A percentile compares a stretch with the other conserved stretches of the same genome.
phyloP scores from a whole-genome alignment of 2,113 vertebrate species.

The Pelmatolapia mariae region DNA sequence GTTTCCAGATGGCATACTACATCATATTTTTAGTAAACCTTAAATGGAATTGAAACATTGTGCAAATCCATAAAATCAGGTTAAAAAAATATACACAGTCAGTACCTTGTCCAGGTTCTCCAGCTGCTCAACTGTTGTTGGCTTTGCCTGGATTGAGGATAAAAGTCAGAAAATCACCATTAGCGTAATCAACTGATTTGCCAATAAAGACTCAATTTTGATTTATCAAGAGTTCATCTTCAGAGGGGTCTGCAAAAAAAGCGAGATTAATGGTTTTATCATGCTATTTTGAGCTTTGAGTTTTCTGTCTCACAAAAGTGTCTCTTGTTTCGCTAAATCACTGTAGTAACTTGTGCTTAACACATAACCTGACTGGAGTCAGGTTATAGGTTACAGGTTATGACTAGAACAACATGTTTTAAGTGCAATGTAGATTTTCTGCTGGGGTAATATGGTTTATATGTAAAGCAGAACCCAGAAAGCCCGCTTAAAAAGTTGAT shows the following conservation, averaged over 20 bases:
- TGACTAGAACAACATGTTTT: background rate
- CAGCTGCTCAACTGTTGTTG: slow-evolving; percentile 87
- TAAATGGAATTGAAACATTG: background rate
- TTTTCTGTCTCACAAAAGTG: background rate
- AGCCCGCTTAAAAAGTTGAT: fast-evolving
- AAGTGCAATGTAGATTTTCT: background rate
- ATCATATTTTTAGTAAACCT: background rate
- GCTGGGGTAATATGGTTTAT: background rate
- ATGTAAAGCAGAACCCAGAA: background rate
- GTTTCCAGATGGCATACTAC: fast-evolving
- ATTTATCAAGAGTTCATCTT: background rate
- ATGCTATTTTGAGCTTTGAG: background rate
- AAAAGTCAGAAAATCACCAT: background rate
- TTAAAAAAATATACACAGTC: background rate
- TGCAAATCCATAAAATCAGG: background rate
- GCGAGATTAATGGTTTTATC: background rate
- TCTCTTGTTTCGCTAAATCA: background rate
- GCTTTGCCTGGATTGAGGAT: slow-evolving; percentile 77
- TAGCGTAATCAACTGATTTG: background rate
- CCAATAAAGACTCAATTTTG: background rate
- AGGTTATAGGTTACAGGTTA: background rate
- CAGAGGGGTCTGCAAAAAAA: background rate
- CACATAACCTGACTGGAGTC: background rate
- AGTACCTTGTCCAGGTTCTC: slow-evolving; percentile 93
- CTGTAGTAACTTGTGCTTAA: background rate